Percentiles rank a stretch among this genome's conserved stretches.
Evolutionary conservation across 2,888 invertebrate species (phyloP).

Genomic region (Schrankia costaestrigalis): DNA sequence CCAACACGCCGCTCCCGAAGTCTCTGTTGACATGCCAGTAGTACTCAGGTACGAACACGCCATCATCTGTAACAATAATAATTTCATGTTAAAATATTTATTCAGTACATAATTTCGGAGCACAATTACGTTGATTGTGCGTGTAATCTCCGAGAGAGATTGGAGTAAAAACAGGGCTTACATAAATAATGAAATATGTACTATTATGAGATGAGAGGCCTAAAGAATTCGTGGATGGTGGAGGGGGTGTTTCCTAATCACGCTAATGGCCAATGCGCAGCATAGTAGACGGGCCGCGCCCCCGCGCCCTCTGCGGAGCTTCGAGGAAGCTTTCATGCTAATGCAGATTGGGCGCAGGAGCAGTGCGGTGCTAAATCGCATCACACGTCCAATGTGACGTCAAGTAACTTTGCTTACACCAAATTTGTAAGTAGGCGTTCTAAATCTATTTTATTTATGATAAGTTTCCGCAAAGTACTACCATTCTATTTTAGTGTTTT

Average conservation of each 20-base stretch:
- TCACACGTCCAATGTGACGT: constrained; percentile 50
- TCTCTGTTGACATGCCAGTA: constrained; percentile 51
- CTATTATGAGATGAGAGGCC: constrained; percentile 78
- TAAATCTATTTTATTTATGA: constrained; percentile 1
- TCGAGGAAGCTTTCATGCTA: constrained; percentile 70
- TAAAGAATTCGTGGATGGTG: constrained; percentile 73
- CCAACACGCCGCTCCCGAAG: constrained; percentile 60
- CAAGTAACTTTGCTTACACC: constrained; percentile 30
- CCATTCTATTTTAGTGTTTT: too few species aligned
- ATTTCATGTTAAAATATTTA: constrained; percentile 23
- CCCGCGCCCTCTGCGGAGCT: constrained; percentile 24
- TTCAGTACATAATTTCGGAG: constrained; percentile 22
- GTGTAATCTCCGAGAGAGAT: constrained; percentile 57
- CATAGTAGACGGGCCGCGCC: constrained; percentile 35
- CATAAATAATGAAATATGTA: constrained; percentile 80
- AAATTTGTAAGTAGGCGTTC: not conserved
- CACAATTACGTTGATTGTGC: constrained; percentile 54
- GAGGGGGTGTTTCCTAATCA: constrained; percentile 72
- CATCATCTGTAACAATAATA: constrained; percentile 72
- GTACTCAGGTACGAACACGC: constrained; percentile 75
- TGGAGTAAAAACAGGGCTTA: constrained; percentile 72
- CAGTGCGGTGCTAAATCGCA: constrained; percentile 64
- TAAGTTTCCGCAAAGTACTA: too few species aligned
- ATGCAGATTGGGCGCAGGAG: constrained; percentile 68
- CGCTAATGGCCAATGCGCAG: constrained; percentile 81